These are phyloP conservation scores for Rhea pennata DNA, from an alignment of 2,113 vertebrate species.

Conservation along the genomic window DNA sequence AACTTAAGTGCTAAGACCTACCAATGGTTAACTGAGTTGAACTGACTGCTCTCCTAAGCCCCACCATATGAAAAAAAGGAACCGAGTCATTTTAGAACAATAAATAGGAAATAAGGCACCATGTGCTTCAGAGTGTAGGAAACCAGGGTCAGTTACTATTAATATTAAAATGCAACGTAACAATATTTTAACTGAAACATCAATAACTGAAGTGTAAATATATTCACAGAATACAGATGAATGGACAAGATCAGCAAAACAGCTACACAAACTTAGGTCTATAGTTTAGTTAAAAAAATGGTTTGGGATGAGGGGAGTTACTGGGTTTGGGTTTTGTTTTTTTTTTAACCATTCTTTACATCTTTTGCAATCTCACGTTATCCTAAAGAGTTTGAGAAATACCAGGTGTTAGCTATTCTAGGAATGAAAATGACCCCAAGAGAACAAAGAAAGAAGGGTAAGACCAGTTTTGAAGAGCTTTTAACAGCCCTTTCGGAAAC, in stretches of 20 bases:
- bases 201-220: neutral
- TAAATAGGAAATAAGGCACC: slow-evolving; percentile 1
- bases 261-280: neutral
- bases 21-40: neutral
- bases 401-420: neutral
- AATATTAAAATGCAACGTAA: neutral
- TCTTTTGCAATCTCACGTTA: neutral
- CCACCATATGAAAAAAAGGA: neutral
- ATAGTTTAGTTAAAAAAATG: too few species aligned
- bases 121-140: neutral
- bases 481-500: neutral
- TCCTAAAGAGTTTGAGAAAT: neutral
- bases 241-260: neutral
- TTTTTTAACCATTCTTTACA: neutral
- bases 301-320: neutral
- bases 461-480: neutral
- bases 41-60: neutral
- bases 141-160: slow-evolving; percentile 11
- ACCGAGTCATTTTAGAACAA: neutral
- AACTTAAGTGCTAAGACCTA: neutral
- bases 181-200: neutral
- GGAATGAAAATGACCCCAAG: neutral
- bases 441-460: neutral
- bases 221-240: neutral
- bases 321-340: neutral